Conservation (phyloP, 1,140 invertebrate genomes). For the Brachionus sp. region DNA sequence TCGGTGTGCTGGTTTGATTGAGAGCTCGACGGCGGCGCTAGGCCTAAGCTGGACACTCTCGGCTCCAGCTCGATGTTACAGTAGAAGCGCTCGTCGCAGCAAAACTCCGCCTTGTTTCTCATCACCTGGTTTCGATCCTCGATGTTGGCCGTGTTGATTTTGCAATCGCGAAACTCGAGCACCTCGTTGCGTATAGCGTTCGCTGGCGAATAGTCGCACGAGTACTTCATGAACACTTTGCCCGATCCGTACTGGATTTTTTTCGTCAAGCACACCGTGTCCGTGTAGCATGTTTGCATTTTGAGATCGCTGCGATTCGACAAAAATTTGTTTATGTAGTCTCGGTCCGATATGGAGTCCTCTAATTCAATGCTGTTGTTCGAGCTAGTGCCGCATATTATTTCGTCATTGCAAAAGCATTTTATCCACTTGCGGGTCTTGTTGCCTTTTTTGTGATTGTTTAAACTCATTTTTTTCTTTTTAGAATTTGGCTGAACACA, state of each 20-base stretch:
- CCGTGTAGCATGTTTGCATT: not conserved
- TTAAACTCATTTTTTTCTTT: not conserved
- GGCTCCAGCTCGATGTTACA: conserved; percentile 25
- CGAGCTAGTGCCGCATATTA: not conserved
- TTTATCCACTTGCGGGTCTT: not conserved
- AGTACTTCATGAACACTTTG: not conserved
- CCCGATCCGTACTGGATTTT: not conserved
- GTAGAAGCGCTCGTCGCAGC: not conserved
- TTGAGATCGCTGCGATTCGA: not conserved
- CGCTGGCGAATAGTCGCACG: not conserved
- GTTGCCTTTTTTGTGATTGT: not conserved
- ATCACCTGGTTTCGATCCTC: not conserved
- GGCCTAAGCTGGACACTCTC: not conserved
- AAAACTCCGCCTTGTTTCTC: not conserved
- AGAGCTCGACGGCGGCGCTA: not conserved
- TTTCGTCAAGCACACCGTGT: conserved; percentile 30
- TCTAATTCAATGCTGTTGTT: not conserved
- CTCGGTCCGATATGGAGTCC: not conserved
- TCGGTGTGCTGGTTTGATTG: not conserved
- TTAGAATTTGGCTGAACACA: too few species aligned
- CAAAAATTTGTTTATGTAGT: not conserved
- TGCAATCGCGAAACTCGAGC: conserved; percentile 31
- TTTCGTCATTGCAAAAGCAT: conserved; percentile 38
- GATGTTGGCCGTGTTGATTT: not conserved
- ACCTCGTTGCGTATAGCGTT: not conserved